Base-by-base conservation (phyloP, 2,888 invertebrate genomes). In the Hedya salicella region DNA sequence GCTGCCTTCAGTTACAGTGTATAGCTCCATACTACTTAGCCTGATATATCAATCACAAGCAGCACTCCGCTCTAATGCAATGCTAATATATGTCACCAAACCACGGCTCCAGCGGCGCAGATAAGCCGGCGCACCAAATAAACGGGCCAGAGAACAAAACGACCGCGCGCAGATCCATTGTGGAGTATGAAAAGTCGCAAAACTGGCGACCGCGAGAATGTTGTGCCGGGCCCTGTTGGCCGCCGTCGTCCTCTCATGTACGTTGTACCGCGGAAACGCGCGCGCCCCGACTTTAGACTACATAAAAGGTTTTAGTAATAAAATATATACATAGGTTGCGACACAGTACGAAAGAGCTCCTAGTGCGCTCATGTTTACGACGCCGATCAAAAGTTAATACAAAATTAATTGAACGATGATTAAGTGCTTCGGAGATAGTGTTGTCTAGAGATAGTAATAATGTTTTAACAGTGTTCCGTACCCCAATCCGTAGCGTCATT, bases 251-350 rank as follows among this genome's bases (percentile, higher is more conserved):
- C 70, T 90, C 79, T 81, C 88, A 90, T 92, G 91, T 92, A 91
- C 87, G 91, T 91, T 89, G 74, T 74, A 79, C 77, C 78, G 80
- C 74, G 78, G 77, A 76, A 71, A 75, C 73, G 77, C 76, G 69
- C 78, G 76, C 75, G 84, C 81, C 73, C 79, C 78, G 69, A 83
- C 80, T 75, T 80, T 82, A 81, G 80, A 79, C 75, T 84, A 83
- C 73, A 86, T 86, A 90, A 89, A 91, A 90, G 91, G 91, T 91
- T 87, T 76, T 80, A 79, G 77, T 73, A 78, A 75, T 71, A 80
- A 77, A 75, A 75, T 77, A 77, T 79, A 77, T 71, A 59, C 62
- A 70, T 67, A 68, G 48, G 63, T 49, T 53, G 36, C 53, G 44
- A 36, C 39, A 36, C 36, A 36, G 36, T 36, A 2, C 2, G 36